Percentiles rank a stretch among this genome's conserved stretches.
These are phyloP conservation scores for Piaya cayana DNA, from an alignment of 2,113 vertebrate species.

Conservation along the genomic window DNA sequence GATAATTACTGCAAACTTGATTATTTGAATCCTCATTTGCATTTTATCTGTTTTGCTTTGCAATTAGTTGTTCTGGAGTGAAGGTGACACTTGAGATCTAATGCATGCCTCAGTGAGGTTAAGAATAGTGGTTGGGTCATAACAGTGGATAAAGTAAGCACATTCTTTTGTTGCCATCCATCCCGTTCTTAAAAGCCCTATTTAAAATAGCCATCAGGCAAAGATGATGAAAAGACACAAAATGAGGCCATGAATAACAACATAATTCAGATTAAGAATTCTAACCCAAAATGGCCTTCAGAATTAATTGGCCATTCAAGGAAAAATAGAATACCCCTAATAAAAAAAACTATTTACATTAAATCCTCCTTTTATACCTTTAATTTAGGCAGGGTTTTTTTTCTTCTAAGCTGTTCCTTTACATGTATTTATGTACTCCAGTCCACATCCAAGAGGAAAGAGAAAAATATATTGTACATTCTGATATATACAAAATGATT, in stretches of 20 bases:
- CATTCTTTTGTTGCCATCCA: constrained; percentile 30
- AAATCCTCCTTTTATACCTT: neutral
- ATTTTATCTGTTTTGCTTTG: constrained; percentile 11
- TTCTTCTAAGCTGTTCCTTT: neutral
- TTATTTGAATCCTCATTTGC: neutral
- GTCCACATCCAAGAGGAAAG: neutral
- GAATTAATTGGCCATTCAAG: constrained; percentile 41
- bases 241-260: constrained; percentile 24
- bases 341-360: constrained; percentile 12
- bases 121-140: neutral
- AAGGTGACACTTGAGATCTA: constrained; percentile 38
- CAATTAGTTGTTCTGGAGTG: constrained; percentile 11
- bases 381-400: neutral
- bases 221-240: constrained; percentile 43
- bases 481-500: neutral
- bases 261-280: constrained; percentile 43
- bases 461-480: neutral
- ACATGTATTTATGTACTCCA: neutral
- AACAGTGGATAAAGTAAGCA: constrained; percentile 31
- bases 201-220: constrained; percentile 37
- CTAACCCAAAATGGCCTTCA: constrained; percentile 51
- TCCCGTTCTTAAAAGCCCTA: constrained; percentile 22
- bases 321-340: constrained; percentile 6
- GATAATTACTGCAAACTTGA: neutral
- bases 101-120: constrained; percentile 25